Evolutionary conservation across 1,140 invertebrate species (phyloP).

Genomic region (Pachyrhynchus sulphureomaculatus): DNA sequence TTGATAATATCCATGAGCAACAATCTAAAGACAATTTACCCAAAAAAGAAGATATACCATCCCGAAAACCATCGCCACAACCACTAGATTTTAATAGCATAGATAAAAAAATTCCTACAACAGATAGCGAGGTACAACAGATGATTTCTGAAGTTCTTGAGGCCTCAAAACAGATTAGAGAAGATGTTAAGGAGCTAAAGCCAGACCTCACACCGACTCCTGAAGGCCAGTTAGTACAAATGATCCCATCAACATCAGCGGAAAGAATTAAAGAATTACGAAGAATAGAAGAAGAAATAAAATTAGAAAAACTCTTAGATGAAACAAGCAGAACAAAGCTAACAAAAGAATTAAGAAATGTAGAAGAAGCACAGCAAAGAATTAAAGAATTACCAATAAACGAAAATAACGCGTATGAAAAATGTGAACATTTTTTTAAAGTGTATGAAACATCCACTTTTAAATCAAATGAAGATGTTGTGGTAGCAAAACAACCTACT

Average conservation of each 20-base stretch:
- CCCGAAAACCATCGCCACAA: slow-evolving; percentile 24
- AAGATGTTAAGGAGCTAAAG: slow-evolving; percentile 57
- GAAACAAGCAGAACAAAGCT: slow-evolving; percentile 4
- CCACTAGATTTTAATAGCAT: slow-evolving; percentile 19
- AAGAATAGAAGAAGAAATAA: slow-evolving; percentile 25
- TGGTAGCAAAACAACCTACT: too few species aligned
- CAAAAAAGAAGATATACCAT: neutral
- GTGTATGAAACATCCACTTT: too few species aligned
- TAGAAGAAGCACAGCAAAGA: slow-evolving; percentile 1
- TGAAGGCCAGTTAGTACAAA: slow-evolving; percentile 48
- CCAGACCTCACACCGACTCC: slow-evolving; percentile 58
- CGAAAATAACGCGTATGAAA: neutral
- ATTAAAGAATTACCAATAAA: neutral
- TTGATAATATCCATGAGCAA: slow-evolving; percentile 3
- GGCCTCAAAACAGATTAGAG: slow-evolving; percentile 55
- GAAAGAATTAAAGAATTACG: slow-evolving; percentile 36
- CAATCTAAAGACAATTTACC: neutral
- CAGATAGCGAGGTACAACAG: slow-evolving; percentile 51
- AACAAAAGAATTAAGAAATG: slow-evolving; percentile 11
- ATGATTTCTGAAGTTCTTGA: slow-evolving; percentile 56
- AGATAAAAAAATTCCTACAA: slow-evolving; percentile 27
- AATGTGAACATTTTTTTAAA: too few species aligned
- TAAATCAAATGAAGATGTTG: too few species aligned
- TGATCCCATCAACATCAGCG: slow-evolving; percentile 35
- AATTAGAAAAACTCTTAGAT: neutral